A percentile compares a stretch with the other conserved stretches of the same genome.
These are phyloP conservation scores for Cecropterus lyciades DNA, from an alignment of 1,140 invertebrate species.

Conservation along the genomic window DNA sequence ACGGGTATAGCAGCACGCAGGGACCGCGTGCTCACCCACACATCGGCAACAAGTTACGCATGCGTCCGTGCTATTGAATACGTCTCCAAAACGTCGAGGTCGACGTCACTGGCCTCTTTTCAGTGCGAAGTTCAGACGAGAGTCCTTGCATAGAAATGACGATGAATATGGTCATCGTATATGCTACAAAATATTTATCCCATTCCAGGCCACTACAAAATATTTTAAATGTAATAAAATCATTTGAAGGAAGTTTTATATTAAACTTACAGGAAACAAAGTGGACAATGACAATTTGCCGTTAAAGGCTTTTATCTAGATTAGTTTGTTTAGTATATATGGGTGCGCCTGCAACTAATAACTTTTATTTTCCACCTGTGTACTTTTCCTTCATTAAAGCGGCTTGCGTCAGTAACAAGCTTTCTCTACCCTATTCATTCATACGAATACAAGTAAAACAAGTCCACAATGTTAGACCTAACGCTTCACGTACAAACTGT, in stretches of 20 bases:
- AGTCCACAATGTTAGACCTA: too few species aligned
- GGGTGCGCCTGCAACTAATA: neutral
- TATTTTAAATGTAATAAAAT: neutral
- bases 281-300: neutral
- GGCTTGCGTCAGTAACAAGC: neutral
- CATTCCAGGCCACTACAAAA: neutral
- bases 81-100: conserved; percentile 60
- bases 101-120: conserved; percentile 76
- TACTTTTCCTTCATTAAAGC: neutral
- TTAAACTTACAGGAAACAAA: neutral
- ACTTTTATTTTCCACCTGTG: neutral
- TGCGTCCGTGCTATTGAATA: conserved; percentile 69
- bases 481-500: too few species aligned
- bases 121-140: conserved; percentile 62
- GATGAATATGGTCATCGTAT: too few species aligned
- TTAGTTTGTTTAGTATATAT: conserved; percentile 11
- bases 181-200: neutral
- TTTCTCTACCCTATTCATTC: neutral
- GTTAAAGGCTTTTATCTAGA: neutral
- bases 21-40: conserved; percentile 73
- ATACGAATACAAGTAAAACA: neutral
- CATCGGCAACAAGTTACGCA: conserved; percentile 65
- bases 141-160: conserved; percentile 33
- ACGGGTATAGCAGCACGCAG: conserved; percentile 62
- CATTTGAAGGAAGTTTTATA: too few species aligned